phyloP scores from a whole-genome alignment of 1,140 invertebrate species.

The Adelges cooleyi region DNA sequence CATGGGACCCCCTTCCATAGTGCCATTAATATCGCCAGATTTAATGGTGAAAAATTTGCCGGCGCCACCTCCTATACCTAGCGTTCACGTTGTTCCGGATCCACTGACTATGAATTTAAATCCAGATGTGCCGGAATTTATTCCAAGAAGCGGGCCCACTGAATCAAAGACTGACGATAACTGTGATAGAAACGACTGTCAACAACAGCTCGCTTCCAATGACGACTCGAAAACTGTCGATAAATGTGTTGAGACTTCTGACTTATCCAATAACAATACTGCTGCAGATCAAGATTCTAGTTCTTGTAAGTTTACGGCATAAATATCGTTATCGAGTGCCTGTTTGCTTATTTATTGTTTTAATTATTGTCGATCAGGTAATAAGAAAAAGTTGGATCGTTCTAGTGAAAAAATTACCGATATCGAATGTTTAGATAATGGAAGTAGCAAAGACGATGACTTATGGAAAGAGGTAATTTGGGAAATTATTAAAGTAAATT shows the following conservation, averaged over 20 bases:
- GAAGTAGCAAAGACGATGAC: neutral
- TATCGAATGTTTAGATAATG: neutral
- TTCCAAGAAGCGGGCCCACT: constrained; percentile 42
- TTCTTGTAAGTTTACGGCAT: neutral
- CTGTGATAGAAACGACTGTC: constrained; percentile 30
- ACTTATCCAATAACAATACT: neutral
- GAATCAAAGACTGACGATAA: constrained; percentile 11
- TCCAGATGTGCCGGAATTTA: constrained; percentile 74
- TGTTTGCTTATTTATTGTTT: too few species aligned
- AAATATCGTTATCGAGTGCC: too few species aligned
- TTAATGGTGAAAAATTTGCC: constrained; percentile 30
- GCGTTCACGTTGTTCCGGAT: constrained; percentile 32
- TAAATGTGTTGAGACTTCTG: neutral
- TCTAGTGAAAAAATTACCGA: neutral
- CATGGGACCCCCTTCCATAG: constrained; percentile 30
- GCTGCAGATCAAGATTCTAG: neutral
- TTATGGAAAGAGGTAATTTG: constrained; percentile 25
- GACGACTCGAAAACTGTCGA: neutral
- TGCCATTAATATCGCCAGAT: constrained; percentile 21
- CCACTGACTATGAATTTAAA: constrained; percentile 50
- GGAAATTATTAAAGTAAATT: too few species aligned
- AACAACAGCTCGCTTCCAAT: constrained; percentile 23
- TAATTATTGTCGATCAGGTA: too few species aligned
- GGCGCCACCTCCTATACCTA: constrained; percentile 51
- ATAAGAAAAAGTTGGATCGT: too few species aligned